Conservation (phyloP, 2,113 vertebrate species). For the Fregetta grallaria region DNA sequence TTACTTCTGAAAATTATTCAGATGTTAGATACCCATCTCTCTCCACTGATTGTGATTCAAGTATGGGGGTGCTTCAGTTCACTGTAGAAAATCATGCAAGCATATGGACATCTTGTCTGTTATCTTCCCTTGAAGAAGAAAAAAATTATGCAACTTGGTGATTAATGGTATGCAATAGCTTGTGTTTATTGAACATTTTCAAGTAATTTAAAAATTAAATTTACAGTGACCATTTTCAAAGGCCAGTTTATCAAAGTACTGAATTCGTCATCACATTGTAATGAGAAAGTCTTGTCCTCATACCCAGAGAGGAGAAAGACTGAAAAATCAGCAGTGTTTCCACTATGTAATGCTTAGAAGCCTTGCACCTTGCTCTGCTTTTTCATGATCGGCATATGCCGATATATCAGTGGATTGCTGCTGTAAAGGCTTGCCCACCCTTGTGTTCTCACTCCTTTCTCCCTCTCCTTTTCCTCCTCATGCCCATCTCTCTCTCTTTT, state of each 20-base stretch:
- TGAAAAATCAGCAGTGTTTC: not conserved
- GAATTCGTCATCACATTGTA: not conserved
- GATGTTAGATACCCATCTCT: not conserved
- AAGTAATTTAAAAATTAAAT: not conserved
- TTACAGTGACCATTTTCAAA: not conserved
- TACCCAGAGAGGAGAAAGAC: not conserved
- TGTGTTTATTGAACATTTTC: not conserved
- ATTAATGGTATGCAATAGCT: not conserved
- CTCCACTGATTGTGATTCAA: not conserved
- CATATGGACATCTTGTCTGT: not conserved
- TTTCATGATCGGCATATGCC: not conserved
- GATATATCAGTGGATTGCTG: not conserved
- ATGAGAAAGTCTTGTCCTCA: not conserved
- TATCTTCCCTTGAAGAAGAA: not conserved
- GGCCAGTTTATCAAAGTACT: not conserved
- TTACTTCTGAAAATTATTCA: not conserved
- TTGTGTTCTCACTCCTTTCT: not conserved
- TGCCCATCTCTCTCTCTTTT: not conserved
- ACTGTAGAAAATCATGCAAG: not conserved
- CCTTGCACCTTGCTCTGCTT: not conserved
- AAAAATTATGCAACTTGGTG: fast-evolving
- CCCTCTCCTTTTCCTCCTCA: not conserved
- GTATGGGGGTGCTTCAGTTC: not conserved
- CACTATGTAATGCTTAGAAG: not conserved
- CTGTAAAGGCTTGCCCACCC: not conserved